Conservation (phyloP, 2,888 invertebrate species). For the Drosophila algonquin region DNA sequence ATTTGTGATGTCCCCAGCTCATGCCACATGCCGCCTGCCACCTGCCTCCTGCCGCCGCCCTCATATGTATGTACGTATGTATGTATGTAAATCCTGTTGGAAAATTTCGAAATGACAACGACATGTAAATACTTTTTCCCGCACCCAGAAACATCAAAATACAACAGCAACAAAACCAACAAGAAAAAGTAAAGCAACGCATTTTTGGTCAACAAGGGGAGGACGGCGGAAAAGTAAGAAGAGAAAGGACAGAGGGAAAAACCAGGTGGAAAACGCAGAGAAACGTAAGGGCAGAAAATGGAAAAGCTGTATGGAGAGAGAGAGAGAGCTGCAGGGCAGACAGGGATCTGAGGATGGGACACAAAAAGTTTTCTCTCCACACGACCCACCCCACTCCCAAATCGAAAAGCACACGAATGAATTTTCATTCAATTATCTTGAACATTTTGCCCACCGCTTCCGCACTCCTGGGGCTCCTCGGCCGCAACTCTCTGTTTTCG, state of each 20-base stretch:
- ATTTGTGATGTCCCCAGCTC: slow-evolving; percentile 48
- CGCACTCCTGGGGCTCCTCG: slow-evolving; percentile 1
- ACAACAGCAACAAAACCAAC: slow-evolving; percentile 23
- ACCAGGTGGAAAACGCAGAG: not conserved
- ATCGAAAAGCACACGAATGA: slow-evolving; percentile 78
- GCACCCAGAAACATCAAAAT: slow-evolving; percentile 18
- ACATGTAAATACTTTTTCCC: slow-evolving; percentile 71
- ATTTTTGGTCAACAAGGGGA: slow-evolving; percentile 48
- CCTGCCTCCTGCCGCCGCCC: slow-evolving; percentile 1
- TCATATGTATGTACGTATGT: not conserved
- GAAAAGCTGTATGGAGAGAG: not conserved
- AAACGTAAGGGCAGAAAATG: slow-evolving; percentile 1
- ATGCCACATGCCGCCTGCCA: not conserved
- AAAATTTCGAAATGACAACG: slow-evolving; percentile 58
- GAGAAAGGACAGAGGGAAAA: slow-evolving; percentile 3
- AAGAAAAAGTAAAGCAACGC: slow-evolving; percentile 54
- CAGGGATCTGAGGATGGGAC: not conserved
- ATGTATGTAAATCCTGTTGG: slow-evolving; percentile 1
- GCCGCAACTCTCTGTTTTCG: slow-evolving; percentile 20
- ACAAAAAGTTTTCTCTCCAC: slow-evolving; percentile 38
- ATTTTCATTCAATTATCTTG: slow-evolving; percentile 78
- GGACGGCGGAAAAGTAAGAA: not conserved
- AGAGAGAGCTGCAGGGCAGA: not conserved
- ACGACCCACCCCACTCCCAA: slow-evolving; percentile 51
- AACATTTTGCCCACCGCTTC: slow-evolving; percentile 58